phyloP scores from a whole-genome alignment of 1,140 invertebrate species.

The Pollicipes pollicipes region DNA sequence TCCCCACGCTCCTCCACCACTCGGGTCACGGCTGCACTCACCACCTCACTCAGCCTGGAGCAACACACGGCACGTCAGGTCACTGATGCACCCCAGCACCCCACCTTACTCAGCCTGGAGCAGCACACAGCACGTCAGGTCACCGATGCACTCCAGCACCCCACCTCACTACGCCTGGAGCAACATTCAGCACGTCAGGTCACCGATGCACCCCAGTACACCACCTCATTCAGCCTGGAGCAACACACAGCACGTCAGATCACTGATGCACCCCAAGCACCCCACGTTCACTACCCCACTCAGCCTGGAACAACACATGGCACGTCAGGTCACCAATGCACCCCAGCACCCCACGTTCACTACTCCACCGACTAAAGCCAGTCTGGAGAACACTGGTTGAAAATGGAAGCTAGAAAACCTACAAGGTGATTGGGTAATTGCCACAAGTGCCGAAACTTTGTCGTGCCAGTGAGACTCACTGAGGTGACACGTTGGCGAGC shows the following conservation, averaged over 20 bases:
- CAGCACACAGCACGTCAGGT: no score
- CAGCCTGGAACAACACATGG: neutral
- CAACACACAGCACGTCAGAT: no score
- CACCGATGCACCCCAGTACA: neutral
- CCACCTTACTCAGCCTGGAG: neutral
- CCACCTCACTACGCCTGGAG: slow-evolving; percentile 19
- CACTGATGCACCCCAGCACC: neutral
- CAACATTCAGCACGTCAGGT: neutral
- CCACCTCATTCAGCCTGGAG: neutral
- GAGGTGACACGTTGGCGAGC: slow-evolving; percentile 43
- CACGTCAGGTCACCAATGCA: neutral
- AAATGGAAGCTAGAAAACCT: no score
- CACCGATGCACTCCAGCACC: slow-evolving; percentile 40
- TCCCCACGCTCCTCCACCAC: slow-evolving; percentile 33
- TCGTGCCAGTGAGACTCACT: no score
- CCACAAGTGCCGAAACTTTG: no score
- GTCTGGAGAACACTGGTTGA: no score
- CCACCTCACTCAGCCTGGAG: slow-evolving; percentile 19
- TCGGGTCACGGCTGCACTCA: slow-evolving; percentile 38
- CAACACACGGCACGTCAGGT: neutral
- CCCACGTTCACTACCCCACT: slow-evolving; percentile 29
- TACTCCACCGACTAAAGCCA: no score
- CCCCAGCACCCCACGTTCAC: slow-evolving; percentile 24
- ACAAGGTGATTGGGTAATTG: no score
- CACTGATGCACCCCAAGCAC: slow-evolving; percentile 39